phyloP scores from a whole-genome alignment of 2,113 vertebrate species.

The Solenodon paradoxus region DNA sequence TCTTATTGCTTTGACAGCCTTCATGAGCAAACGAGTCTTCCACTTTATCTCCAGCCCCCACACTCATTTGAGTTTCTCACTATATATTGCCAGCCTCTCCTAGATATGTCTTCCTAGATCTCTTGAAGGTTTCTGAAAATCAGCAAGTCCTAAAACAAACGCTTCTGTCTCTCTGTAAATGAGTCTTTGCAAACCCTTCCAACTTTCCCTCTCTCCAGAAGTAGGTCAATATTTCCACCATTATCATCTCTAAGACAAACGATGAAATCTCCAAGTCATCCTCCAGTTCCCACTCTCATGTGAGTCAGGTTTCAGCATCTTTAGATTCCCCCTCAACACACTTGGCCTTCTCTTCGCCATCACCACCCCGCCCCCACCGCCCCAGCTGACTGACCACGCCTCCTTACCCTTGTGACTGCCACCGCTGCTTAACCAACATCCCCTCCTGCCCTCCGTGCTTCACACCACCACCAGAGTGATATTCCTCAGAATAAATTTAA shows the following conservation, averaged over 20 bases:
- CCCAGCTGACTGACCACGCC: not conserved
- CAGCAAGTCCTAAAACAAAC: conserved; percentile 6
- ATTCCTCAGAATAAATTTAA: not conserved
- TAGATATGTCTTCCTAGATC: not conserved
- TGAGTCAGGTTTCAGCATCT: not conserved
- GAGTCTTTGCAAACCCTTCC: not conserved
- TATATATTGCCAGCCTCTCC: not conserved
- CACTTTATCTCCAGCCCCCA: not conserved
- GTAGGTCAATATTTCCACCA: not conserved
- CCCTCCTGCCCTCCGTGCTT: not conserved
- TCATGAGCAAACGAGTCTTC: not conserved
- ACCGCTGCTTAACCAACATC: not conserved
- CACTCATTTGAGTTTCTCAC: not conserved
- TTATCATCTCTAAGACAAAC: not conserved
- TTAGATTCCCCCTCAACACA: conserved; percentile 9
- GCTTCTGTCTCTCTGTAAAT: conserved; percentile 8
- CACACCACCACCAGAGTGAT: not conserved
- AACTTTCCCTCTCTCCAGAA: not conserved
- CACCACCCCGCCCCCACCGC: not conserved
- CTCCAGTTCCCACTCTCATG: not conserved
- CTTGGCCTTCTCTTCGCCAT: not conserved
- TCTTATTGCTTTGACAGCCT: not conserved
- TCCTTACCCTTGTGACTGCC: not conserved
- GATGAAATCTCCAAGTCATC: not conserved
- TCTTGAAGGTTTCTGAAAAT: not conserved